A percentile compares a stretch with the other conserved stretches of the same genome.
These are phyloP conservation scores for Scolanthus callimorphus DNA, from an alignment of 92 coral and sea anemone genomes.

Conservation along the genomic window DNA sequence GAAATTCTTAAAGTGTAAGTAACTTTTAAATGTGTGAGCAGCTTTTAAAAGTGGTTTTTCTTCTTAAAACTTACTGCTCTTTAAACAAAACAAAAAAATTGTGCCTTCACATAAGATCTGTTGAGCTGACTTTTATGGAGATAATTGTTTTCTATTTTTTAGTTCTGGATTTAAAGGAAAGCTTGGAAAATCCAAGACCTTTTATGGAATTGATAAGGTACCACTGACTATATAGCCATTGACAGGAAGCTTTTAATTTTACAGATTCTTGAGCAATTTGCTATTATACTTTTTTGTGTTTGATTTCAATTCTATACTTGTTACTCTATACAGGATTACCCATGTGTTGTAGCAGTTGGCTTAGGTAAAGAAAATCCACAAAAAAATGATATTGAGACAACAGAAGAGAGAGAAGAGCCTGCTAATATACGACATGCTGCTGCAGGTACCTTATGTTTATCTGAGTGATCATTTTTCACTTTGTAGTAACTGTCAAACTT, in stretches of 20 bases:
- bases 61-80: too few relatives aligned
- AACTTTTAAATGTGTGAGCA: too few relatives aligned
- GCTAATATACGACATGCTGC: conserved; percentile 83
- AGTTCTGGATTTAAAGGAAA: conserved; percentile 86
- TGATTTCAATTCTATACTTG: too few relatives aligned
- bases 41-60: too few relatives aligned
- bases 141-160: too few relatives aligned
- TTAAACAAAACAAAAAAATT: too few relatives aligned
- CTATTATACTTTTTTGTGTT: too few relatives aligned
- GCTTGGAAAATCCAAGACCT: conserved; percentile 85
- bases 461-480: too few relatives aligned
- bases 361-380: conserved; percentile 55
- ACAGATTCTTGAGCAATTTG: neutral
- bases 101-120: too few relatives aligned
- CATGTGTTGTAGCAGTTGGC: conserved; percentile 92
- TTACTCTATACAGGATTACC: conserved; percentile 69
- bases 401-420: conserved; percentile 67
- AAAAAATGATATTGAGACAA: conserved; percentile 45
- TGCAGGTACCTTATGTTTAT: conserved; percentile 82
- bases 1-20: conserved; percentile 81
- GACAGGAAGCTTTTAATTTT: neutral
- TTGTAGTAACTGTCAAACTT: too few relatives aligned
- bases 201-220: conserved; percentile 89
- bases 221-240: neutral
- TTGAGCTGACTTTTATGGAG: too few relatives aligned